phyloP scores from a whole-genome alignment of 2,888 invertebrate species.

The Monoplex corrugatus region DNA sequence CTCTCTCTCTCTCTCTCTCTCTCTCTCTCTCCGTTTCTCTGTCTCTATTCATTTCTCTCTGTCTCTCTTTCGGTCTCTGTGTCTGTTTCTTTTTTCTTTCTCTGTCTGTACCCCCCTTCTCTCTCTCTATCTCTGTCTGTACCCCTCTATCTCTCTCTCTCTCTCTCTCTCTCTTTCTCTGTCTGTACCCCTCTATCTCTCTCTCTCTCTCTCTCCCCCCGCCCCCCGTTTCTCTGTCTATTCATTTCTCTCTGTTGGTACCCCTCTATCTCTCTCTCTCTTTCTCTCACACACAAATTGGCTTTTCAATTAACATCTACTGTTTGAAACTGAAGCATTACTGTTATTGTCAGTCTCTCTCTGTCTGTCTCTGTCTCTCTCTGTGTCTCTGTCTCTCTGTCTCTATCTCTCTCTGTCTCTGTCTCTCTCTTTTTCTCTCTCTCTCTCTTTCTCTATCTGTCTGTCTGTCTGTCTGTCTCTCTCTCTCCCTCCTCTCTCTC shows the following conservation, averaged over 20 bases:
- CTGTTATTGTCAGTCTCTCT: too few species aligned
- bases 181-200: conserved; percentile 21
- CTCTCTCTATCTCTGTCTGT: too few species aligned
- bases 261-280: conserved; percentile 35
- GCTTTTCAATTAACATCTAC: too few species aligned
- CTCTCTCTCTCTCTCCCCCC: conserved; percentile 31
- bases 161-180: not conserved
- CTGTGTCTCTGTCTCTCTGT: not conserved
- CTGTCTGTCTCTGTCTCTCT: not conserved
- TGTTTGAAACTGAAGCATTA: too few species aligned
- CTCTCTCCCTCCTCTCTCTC: conserved; percentile 39
- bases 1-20: conserved; percentile 38
- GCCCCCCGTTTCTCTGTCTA: conserved; percentile 36
- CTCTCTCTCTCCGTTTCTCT: not conserved
- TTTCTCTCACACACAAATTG: too few species aligned
- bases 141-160: not conserved
- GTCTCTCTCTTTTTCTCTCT: not conserved
- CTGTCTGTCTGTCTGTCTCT: not conserved
- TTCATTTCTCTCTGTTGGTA: conserved; percentile 15
- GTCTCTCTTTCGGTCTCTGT: not conserved
- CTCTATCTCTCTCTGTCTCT: not conserved
- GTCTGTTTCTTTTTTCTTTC: not conserved
- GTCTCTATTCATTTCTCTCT: not conserved
- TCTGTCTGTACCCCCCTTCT: too few species aligned
- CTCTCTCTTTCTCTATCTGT: not conserved